Conservation (phyloP, 2,888 invertebrate species). For the Iphiclides podalirius region DNA sequence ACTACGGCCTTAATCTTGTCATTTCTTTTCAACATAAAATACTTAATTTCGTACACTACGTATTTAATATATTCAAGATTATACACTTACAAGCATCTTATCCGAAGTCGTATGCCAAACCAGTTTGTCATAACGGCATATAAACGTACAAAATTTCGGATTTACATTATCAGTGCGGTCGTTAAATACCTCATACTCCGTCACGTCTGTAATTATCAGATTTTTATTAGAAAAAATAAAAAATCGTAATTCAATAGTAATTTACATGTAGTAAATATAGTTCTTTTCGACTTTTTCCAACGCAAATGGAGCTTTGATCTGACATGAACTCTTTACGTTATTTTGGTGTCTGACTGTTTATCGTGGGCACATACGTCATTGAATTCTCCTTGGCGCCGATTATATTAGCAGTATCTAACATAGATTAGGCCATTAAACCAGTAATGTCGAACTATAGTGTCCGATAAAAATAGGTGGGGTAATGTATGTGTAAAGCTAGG, state of each 20-base stretch:
- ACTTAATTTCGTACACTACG: too few relatives aligned
- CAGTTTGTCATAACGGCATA: too few relatives aligned
- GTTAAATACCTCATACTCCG: neutral
- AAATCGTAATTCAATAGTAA: neutral
- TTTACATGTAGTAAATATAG: neutral
- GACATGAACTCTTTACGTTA: conserved; percentile 27
- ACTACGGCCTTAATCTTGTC: too few relatives aligned
- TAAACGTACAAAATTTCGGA: too few relatives aligned
- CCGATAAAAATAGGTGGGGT: neutral
- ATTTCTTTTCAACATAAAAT: too few relatives aligned
- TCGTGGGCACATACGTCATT: conserved; percentile 34
- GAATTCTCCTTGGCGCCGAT: conserved; percentile 30
- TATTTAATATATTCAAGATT: too few relatives aligned
- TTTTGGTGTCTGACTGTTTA: conserved; percentile 25
- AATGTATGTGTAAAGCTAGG: too few relatives aligned
- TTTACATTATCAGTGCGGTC: too few relatives aligned
- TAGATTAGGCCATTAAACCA: conserved; percentile 35
- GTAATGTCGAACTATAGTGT: conserved; percentile 18
- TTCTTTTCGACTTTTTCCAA: conserved; percentile 4
- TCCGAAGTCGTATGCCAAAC: too few relatives aligned
- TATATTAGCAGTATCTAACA: conserved; percentile 38
- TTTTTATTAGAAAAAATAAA: neutral
- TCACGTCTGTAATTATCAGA: neutral
- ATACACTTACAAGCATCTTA: too few relatives aligned
- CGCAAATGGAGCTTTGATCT: conserved; percentile 13